Conservation (phyloP, 2,888 invertebrate species). For the Hypomecis punctinalis region DNA sequence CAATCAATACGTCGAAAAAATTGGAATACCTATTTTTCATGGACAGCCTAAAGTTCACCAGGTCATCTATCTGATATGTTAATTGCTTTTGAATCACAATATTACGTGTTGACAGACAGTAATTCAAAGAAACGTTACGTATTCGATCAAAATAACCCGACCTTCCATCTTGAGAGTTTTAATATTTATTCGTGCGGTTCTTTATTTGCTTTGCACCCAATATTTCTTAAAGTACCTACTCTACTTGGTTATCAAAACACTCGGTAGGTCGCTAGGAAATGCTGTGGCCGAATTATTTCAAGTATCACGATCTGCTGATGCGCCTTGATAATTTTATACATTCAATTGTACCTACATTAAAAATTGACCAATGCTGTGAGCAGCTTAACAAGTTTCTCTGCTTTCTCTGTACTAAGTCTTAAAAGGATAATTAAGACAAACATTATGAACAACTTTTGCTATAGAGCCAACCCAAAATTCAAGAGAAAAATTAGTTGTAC, state of each 20-base stretch:
- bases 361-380: neutral
- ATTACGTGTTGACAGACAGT: neutral
- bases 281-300: slow-evolving; percentile 18
- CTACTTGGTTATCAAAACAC: slow-evolving; percentile 24
- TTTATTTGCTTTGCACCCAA: slow-evolving; percentile 31
- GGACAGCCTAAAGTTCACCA: no score
- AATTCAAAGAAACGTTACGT: slow-evolving; percentile 18
- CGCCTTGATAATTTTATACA: neutral
- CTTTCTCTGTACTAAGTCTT: no score
- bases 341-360: neutral
- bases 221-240: slow-evolving; percentile 14
- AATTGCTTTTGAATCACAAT: neutral
- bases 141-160: slow-evolving; percentile 19
- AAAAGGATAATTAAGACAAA: no score
- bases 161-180: slow-evolving; percentile 22
- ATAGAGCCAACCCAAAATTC: no score
- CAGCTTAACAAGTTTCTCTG: no score
- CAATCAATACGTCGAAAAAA: no score
- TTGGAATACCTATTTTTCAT: no score
- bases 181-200: slow-evolving; percentile 20
- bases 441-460: no score
- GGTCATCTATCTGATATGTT: no score
- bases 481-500: no score
- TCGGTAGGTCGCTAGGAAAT: slow-evolving; percentile 11
- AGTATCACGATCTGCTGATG: slow-evolving; percentile 2